These are phyloP conservation scores for Thera britannica DNA, from an alignment of 2,888 invertebrate species.

Conservation along the genomic window DNA sequence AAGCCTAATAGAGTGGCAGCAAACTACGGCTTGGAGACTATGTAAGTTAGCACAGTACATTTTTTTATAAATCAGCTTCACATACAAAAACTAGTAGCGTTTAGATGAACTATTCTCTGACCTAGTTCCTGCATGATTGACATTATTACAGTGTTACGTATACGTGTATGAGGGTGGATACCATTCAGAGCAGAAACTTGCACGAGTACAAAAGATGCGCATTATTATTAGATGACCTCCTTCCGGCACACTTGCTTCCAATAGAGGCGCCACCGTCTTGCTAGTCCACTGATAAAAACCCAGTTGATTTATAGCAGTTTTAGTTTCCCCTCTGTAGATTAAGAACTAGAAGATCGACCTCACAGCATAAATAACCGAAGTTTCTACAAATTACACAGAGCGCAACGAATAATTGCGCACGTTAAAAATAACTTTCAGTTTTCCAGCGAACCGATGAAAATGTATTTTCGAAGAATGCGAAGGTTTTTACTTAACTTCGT, in stretches of 20 bases:
- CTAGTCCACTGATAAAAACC: constrained; percentile 44
- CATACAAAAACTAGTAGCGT: background rate
- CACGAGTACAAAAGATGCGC: constrained; percentile 38
- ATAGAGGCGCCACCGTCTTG: constrained; percentile 30
- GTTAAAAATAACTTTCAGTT: constrained; percentile 38
- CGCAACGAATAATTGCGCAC: constrained; percentile 28
- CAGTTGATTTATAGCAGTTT: constrained; percentile 57
- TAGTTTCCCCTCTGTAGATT: constrained; percentile 46
- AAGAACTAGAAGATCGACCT: constrained; percentile 44
- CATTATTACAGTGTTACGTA: constrained; percentile 30
- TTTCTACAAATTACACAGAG: constrained; percentile 35
- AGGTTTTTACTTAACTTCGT: constrained; percentile 17
- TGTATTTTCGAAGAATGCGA: constrained; percentile 16
- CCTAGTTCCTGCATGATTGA: constrained; percentile 33
- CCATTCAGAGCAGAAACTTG: constrained; percentile 36
- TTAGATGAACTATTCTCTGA: background rate
- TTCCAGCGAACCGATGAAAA: constrained; percentile 29
- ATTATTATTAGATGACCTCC: constrained; percentile 46
- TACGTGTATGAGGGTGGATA: constrained; percentile 14
- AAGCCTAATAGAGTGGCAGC: no score
- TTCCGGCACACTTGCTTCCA: constrained; percentile 31
- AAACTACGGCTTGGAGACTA: no score
- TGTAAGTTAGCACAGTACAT: no score
- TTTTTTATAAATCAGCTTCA: no score
- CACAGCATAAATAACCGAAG: constrained; percentile 37